Conservation (phyloP, 1,140 invertebrate genomes). For the Macrobrachium rosenbergii region DNA sequence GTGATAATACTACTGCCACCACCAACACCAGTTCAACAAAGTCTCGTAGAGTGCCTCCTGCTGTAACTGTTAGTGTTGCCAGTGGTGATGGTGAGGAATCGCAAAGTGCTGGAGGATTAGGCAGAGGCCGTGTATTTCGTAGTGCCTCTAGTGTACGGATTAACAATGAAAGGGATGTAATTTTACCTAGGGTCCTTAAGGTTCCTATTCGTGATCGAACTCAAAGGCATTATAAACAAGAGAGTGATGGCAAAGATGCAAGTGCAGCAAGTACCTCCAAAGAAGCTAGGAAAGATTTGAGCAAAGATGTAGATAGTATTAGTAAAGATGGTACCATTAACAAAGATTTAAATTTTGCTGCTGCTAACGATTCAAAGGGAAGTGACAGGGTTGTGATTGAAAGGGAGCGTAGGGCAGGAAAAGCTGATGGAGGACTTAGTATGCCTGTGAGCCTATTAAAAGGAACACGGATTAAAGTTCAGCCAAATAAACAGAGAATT, state of each 20-base stretch:
- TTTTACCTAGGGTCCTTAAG: conserved; percentile 61
- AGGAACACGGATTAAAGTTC: conserved; percentile 62
- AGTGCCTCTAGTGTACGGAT: conserved; percentile 56
- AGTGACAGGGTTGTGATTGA: conserved; percentile 60
- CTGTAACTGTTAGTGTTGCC: conserved; percentile 52
- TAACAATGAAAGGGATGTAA: conserved; percentile 47
- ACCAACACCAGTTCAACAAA: conserved; percentile 21
- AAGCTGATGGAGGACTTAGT: conserved; percentile 59
- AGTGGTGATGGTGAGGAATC: conserved; percentile 20
- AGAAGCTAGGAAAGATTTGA: not conserved
- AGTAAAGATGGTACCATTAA: not conserved
- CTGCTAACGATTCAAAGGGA: not conserved
- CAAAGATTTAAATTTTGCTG: not conserved
- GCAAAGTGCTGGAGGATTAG: not conserved
- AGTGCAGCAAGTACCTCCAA: no score
- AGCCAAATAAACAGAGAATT: conserved; percentile 76
- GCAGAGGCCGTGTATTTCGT: not conserved
- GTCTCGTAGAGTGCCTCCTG: conserved; percentile 42
- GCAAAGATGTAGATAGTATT: not conserved
- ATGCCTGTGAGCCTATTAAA: conserved; percentile 62
- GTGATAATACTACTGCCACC: conserved; percentile 37
- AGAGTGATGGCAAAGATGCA: not conserved
- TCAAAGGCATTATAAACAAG: conserved; percentile 20
- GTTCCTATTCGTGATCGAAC: conserved; percentile 61
- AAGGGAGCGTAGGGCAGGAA: conserved; percentile 48